Base-by-base conservation (phyloP, 1,140 invertebrate species). In the Drosophila lini region DNA sequence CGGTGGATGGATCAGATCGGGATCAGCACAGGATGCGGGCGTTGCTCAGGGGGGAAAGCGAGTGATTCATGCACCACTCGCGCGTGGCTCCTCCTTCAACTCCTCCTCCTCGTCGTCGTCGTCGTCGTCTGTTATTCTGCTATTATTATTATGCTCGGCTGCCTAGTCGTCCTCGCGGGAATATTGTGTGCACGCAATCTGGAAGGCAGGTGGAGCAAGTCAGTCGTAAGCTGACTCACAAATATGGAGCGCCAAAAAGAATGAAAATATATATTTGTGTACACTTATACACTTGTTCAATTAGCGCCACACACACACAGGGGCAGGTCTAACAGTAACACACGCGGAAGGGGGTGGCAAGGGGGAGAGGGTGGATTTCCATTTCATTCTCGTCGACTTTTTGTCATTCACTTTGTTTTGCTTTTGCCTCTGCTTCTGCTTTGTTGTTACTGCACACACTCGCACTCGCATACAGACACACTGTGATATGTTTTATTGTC, bases 341-440 rank as follows among this genome's bases (percentile, higher is more conserved):
- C 15, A 28, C 25, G 25, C 25, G 25, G 25, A 28, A 5, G 25
- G 25, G 61, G 40, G 65, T 67, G 55, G 63, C 55, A 41, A 34
- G 71, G 76, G 62, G 71, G 25, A 28, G 25, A 28, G 25, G 71
- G 47, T 74, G 61, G 71, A 70, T 80, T 88, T 89, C 71, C 80
- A 88, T 80, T 89, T 88, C 83, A 80, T 89, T 83, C 83, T 88
- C 81, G 63, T 79, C 68, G 61, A 81, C 67, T 81, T 80, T 80
- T 83, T 64, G 81, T 79, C 82, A 84, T 80, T 84, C 55, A 62
- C 77, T 82, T 75, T 55, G 56, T 76, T 68, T 75, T 79, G 71
- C 61, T 80, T 65, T 80, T 79, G 57, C 76, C 60, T 69, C 71
- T 48, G 71, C 57, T 75, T 71, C 71, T 48, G 71, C 57, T 75